These are phyloP conservation scores for Turritopsis dohrnii DNA, from an alignment of 30 jellyfish, hydroid and myxozoan genomes.

Conservation along the genomic window DNA sequence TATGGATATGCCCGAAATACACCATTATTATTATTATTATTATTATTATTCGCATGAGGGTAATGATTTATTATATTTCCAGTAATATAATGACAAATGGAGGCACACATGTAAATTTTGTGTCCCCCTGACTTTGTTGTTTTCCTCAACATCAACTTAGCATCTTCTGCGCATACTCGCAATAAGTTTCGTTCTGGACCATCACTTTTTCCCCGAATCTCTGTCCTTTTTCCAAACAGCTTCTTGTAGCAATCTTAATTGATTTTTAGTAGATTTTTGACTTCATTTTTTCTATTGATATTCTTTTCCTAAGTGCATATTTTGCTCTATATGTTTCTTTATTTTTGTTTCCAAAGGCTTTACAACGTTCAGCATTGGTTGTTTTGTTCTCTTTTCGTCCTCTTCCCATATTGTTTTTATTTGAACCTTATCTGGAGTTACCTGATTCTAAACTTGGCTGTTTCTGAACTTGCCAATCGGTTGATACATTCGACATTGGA, in stretches of 20 bases:
- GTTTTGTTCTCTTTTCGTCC: not conserved
- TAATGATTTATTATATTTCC: too few relatives aligned
- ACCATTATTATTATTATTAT: too few relatives aligned
- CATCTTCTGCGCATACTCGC: not conserved
- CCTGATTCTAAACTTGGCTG: too few relatives aligned
- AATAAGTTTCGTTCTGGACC: not conserved
- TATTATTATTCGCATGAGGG: too few relatives aligned
- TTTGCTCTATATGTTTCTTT: too few relatives aligned
- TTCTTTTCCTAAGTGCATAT: conserved; percentile 2
- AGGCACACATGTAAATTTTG: too few relatives aligned
- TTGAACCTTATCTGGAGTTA: not conserved
- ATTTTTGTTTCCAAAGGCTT: not conserved
- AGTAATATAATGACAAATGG: too few relatives aligned
- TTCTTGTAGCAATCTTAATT: not conserved
- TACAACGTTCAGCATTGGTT: not conserved
- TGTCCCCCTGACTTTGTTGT: too few relatives aligned
- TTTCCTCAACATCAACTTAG: not conserved
- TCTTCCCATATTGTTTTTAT: not conserved
- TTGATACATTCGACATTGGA: too few relatives aligned
- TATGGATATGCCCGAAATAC: too few relatives aligned
- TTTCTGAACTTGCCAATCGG: too few relatives aligned
- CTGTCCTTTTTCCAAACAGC: not conserved
- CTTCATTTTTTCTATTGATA: not conserved
- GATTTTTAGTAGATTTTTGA: not conserved
- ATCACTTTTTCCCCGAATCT: not conserved